Percentiles rank a stretch among this genome's conserved stretches.
These are phyloP conservation scores for Himalopsyche phryganea DNA, from an alignment of 1,140 invertebrate species.

Conservation along the genomic window DNA sequence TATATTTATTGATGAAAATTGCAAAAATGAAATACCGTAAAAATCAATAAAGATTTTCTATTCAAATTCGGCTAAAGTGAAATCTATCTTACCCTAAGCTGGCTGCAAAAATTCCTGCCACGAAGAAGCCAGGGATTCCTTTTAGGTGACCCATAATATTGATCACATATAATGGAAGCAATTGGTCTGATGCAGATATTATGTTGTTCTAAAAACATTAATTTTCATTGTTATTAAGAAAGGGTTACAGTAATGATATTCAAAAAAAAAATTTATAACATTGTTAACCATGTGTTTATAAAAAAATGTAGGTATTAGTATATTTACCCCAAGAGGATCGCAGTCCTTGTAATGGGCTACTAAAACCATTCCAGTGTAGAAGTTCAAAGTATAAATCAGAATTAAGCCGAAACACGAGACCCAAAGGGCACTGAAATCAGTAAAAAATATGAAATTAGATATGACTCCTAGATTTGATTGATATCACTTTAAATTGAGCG, in stretches of 20 bases:
- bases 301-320: not conserved
- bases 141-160: constrained; percentile 65
- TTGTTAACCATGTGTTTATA: too few relatives aligned
- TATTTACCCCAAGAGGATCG: constrained; percentile 65
- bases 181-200: constrained; percentile 66
- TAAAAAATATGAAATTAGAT: too few relatives aligned
- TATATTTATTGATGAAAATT: not conserved
- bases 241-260: too few relatives aligned
- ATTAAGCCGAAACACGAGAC: constrained; percentile 48
- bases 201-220: constrained; percentile 45
- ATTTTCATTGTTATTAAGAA: too few relatives aligned
- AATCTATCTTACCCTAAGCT: constrained; percentile 65
- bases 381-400: constrained; percentile 65
- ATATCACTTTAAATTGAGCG: too few relatives aligned
- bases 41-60: too few relatives aligned
- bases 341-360: constrained; percentile 77
- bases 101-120: constrained; percentile 72
- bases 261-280: too few relatives aligned
- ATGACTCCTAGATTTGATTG: too few relatives aligned
- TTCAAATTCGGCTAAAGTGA: too few relatives aligned
- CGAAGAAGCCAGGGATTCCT: constrained; percentile 83
- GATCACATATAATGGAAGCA: constrained; percentile 81
- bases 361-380: constrained; percentile 79
- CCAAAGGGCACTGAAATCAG: constrained; percentile 43
- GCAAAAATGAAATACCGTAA: too few relatives aligned